Conservation (phyloP, 2,888 invertebrate species). For the Chrysolina oricalcia region DNA sequence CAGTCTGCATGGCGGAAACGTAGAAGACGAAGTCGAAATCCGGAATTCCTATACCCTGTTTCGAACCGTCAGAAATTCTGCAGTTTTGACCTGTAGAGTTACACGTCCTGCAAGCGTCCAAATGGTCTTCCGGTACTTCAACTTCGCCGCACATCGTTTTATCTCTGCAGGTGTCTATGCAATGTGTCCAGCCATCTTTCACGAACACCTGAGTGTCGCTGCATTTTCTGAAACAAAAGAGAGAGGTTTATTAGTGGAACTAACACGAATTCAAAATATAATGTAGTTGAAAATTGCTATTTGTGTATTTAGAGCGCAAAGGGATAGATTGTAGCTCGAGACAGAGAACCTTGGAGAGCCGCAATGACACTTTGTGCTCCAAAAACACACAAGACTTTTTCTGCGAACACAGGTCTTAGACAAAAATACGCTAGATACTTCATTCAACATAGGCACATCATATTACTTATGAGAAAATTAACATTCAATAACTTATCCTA, state of each 20-base stretch:
- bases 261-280: no score
- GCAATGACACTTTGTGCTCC: no score
- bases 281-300: no score
- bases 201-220: constrained; percentile 91
- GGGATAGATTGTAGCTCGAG: no score
- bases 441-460: no score
- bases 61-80: constrained; percentile 74
- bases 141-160: constrained; percentile 98
- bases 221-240: constrained; percentile 82
- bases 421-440: no score
- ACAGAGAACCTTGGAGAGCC: no score
- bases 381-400: no score
- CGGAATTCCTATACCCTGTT: constrained; percentile 80
- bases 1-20: constrained; percentile 94
- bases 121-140: constrained; percentile 91
- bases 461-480: no score
- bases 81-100: constrained; percentile 91
- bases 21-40: constrained; percentile 97
- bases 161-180: constrained; percentile 87
- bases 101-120: constrained; percentile 93
- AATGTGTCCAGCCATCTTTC: constrained; percentile 87
- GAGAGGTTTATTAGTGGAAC: neutral
- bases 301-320: no score
- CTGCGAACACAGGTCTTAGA: no score
- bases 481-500: no score